A percentile compares a stretch with the other conserved stretches of the same genome.
These are phyloP conservation scores for Adelognathus sp. DNA, from an alignment of 2,888 invertebrate species.

Conservation along the genomic window DNA sequence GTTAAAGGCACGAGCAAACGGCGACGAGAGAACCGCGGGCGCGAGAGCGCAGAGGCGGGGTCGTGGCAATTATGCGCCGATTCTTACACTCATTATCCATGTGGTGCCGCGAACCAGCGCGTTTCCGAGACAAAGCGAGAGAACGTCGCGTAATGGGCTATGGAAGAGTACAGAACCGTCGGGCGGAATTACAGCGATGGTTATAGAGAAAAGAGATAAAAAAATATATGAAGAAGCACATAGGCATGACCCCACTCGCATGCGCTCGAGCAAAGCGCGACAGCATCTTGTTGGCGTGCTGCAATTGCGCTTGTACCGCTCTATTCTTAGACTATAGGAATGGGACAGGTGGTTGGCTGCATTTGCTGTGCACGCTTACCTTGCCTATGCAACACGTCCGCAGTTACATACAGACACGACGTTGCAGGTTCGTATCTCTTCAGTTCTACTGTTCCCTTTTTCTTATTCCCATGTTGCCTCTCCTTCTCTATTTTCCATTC, in stretches of 20 bases:
- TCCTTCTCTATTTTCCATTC: slow-evolving; percentile 1
- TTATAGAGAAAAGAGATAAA: slow-evolving; percentile 11
- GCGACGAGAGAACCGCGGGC: slow-evolving; percentile 27
- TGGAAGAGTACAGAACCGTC: slow-evolving; percentile 26
- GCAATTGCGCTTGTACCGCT: slow-evolving; percentile 67
- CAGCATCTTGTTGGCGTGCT: slow-evolving; percentile 62
- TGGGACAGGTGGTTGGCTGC: slow-evolving; percentile 75
- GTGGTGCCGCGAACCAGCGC: slow-evolving; percentile 12
- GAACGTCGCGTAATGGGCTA: slow-evolving; percentile 30
- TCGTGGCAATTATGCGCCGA: slow-evolving; percentile 70
- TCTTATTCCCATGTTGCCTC: slow-evolving; percentile 22
- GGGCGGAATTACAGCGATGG: slow-evolving; percentile 20
- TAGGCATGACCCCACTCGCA: slow-evolving; percentile 43
- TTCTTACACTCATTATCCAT: slow-evolving; percentile 70
- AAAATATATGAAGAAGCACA: slow-evolving; percentile 36
- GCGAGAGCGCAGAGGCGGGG: slow-evolving; percentile 59
- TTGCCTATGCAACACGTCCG: slow-evolving; percentile 8
- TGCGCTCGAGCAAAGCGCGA: slow-evolving; percentile 43
- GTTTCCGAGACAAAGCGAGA: slow-evolving; percentile 47
- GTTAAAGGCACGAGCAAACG: slow-evolving; percentile 47
- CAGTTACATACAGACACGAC: slow-evolving; percentile 15
- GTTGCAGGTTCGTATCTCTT: not conserved
- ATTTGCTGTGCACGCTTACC: slow-evolving; percentile 50
- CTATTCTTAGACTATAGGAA: slow-evolving; percentile 77
- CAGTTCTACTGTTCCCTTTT: slow-evolving; percentile 13